These are phyloP conservation scores for Pyrgus malvae DNA, from an alignment of 2,888 invertebrate species.

Conservation along the genomic window DNA sequence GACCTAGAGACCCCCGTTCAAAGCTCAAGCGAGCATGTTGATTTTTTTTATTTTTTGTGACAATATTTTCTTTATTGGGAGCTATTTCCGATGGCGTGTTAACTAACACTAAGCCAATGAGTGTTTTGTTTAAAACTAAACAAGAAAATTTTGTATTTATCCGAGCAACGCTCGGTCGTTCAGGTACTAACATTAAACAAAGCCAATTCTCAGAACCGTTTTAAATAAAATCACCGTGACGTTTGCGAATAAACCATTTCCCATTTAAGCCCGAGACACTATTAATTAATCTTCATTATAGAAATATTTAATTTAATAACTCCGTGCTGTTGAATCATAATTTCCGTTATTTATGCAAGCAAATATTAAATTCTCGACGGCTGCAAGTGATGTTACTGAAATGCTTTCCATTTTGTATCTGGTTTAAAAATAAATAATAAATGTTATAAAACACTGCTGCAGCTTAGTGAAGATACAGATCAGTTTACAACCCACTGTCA, in stretches of 20 bases:
- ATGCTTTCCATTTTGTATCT: conserved; percentile 1
- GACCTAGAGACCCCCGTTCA: too few relatives aligned
- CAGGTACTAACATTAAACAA: neutral
- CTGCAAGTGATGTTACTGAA: conserved; percentile 15
- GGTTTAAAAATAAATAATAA: neutral
- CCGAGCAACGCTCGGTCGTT: too few relatives aligned
- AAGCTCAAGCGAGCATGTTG: too few relatives aligned
- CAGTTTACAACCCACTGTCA: too few relatives aligned
- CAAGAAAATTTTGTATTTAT: too few relatives aligned
- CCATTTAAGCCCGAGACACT: conserved; percentile 1
- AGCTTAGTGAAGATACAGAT: too few relatives aligned
- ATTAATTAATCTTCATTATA: conserved; percentile 23
- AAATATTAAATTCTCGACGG: conserved; percentile 25
- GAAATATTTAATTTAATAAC: conserved; percentile 16
- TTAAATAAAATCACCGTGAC: neutral
- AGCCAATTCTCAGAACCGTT: neutral
- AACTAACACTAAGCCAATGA: too few relatives aligned
- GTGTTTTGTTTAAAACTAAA: too few relatives aligned
- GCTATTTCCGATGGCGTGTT: too few relatives aligned
- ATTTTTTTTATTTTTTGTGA: too few relatives aligned
- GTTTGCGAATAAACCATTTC: neutral
- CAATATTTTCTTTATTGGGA: too few relatives aligned
- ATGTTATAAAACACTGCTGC: too few relatives aligned
- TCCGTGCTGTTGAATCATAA: conserved; percentile 15
- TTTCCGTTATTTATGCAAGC: conserved; percentile 24